A percentile compares a stretch with the other conserved stretches of the same genome.
Evolutionary conservation across 2,113 vertebrate species (phyloP).

Genomic region (Laticauda colubrina): DNA sequence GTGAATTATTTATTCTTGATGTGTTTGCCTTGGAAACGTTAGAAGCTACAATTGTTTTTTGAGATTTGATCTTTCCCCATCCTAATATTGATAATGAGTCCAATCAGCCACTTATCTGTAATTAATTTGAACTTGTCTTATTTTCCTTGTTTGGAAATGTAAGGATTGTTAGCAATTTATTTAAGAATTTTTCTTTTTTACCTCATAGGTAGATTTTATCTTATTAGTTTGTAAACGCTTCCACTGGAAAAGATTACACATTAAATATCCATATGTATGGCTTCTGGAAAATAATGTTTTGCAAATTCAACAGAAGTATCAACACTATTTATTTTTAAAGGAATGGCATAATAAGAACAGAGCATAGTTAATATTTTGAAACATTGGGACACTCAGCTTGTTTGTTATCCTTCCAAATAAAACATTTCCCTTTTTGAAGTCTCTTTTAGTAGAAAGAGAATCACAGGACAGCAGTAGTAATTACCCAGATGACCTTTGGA

Average conservation of each 20-base stretch:
- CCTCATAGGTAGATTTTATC: background rate
- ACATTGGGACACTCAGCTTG: background rate
- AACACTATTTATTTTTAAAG: rapidly evolving
- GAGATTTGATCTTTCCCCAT: background rate
- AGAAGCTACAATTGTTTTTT: background rate
- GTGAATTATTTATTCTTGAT: background rate
- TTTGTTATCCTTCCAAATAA: background rate
- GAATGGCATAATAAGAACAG: background rate
- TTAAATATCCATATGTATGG: background rate
- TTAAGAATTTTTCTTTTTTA: background rate
- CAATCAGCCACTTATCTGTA: background rate
- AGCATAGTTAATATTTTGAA: constrained; percentile 7
- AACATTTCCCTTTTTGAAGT: constrained; percentile 57
- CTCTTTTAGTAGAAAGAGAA: constrained; percentile 77
- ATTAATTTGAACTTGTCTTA: background rate
- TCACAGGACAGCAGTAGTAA: constrained; percentile 69
- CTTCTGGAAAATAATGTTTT: background rate
- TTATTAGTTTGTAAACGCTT: background rate
- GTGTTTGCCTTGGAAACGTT: background rate
- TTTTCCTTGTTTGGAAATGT: background rate
- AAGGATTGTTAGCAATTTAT: background rate
- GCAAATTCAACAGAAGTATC: background rate
- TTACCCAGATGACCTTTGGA: constrained; percentile 89
- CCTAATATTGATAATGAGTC: background rate
- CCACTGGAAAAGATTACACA: background rate